phyloP scores from a whole-genome alignment of 30 jellyfish, hydroid and myxozoan species.

The Chrysaora quinquecirrha region DNA sequence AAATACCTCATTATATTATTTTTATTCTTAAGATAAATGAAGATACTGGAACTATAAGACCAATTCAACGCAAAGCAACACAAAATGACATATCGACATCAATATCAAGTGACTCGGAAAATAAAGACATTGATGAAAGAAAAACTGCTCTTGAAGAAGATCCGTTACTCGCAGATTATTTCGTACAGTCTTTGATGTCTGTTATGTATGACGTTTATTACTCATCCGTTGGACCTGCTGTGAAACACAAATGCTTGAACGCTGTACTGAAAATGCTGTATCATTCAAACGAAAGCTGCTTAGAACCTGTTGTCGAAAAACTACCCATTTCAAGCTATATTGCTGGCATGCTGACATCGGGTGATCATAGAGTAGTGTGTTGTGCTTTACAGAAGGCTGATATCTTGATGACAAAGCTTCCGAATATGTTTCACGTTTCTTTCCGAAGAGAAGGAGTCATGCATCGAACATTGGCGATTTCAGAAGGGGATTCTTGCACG shows the following conservation, averaged over 20 bases:
- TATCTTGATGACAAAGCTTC: conserved; percentile 84
- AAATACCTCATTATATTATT: too few species aligned
- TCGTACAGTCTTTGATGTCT: conserved; percentile 73
- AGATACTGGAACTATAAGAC: conserved; percentile 95
- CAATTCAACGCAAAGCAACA: conserved; percentile 89
- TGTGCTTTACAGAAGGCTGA: conserved; percentile 95
- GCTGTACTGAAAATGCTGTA: conserved; percentile 88
- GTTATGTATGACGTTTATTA: conserved; percentile 90
- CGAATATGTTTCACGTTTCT: conserved; percentile 87
- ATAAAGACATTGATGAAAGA: conserved; percentile 70
- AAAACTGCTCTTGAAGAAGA: conserved; percentile 52
- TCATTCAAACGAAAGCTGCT: conserved; percentile 65
- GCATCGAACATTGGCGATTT: conserved; percentile 77
- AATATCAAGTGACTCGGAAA: conserved; percentile 37
- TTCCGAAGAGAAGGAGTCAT: conserved; percentile 97
- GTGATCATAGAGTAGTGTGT: conserved; percentile 80
- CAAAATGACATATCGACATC: conserved; percentile 53
- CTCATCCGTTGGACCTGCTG: conserved; percentile 98
- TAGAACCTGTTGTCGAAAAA: conserved; percentile 63
- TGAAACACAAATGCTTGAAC: conserved; percentile 85
- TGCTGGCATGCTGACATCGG: conserved; percentile 97
- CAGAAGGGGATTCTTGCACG: conserved; percentile 27
- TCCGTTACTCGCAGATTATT: conserved; percentile 51
- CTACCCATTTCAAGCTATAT: conserved; percentile 90
- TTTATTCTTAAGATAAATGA: conserved; percentile 79